Evolutionary conservation across 2,113 vertebrate species (phyloP).

Genomic region (Macrotus californicus): DNA sequence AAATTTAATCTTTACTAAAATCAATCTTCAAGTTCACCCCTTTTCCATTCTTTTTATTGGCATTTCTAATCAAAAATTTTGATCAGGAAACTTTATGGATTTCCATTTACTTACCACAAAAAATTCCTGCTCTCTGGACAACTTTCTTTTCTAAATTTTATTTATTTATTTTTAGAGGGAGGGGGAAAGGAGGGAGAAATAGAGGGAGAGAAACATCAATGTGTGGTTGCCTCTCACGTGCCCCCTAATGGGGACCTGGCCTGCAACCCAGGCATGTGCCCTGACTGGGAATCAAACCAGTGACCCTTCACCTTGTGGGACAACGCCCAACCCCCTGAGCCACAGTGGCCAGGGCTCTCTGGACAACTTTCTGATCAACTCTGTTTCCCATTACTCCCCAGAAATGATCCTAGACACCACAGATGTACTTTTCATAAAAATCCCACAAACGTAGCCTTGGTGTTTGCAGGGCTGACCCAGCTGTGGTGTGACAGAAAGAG

Average conservation of each 20-base stretch:
- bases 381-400: neutral
- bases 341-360: neutral
- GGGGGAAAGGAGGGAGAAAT: no score
- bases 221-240: no score
- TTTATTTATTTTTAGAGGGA: no score
- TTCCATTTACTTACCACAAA: neutral
- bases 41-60: neutral
- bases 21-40: neutral
- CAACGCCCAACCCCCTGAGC: no score
- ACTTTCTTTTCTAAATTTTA: neutral
- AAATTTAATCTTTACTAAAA: neutral
- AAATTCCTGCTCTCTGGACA: neutral
- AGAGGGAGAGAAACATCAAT: no score
- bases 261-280: no score
- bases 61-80: constrained; percentile 20
- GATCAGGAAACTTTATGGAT: neutral
- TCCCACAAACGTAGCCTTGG: neutral
- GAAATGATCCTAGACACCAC: neutral
- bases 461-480: neutral
- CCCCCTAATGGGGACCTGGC: no score
- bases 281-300: no score
- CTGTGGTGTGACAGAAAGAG: neutral
- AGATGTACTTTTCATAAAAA: neutral
- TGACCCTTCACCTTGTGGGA: no score
- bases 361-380: neutral